Conservation (phyloP, 2,113 vertebrate species). For the Motacilla alba region DNA sequence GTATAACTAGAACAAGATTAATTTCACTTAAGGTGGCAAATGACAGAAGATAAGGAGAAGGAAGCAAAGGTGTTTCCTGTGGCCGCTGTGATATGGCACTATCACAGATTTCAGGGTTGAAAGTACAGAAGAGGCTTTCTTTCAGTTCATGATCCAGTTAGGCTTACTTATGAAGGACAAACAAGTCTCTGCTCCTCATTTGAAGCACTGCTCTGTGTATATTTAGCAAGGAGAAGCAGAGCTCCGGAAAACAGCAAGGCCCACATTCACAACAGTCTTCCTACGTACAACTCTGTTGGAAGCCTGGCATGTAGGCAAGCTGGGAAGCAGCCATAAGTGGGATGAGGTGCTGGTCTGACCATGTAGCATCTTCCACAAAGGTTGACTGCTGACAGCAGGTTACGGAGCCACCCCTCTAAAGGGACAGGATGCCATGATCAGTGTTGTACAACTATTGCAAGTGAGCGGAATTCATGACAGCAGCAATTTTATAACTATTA, state of each 20-base stretch:
- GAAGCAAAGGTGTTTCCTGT: background rate
- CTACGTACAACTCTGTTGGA: accelerated
- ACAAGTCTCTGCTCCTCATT: background rate
- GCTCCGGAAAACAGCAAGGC: background rate
- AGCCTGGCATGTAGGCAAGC: background rate
- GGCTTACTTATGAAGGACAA: background rate
- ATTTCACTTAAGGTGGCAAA: background rate
- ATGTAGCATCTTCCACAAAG: background rate
- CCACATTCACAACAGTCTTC: background rate
- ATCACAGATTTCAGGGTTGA: background rate
- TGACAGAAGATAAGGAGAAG: background rate
- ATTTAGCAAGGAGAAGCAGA: background rate
- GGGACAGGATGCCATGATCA: background rate
- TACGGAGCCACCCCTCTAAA: background rate
- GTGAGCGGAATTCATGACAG: background rate
- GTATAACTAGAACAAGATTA: background rate
- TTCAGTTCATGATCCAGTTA: background rate
- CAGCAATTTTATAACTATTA: background rate
- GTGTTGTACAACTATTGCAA: background rate
- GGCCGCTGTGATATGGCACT: background rate
- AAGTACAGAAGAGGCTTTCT: background rate
- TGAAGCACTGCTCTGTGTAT: background rate
- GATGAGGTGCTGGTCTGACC: background rate
- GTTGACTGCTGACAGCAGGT: background rate
- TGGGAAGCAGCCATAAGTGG: background rate